Evolutionary conservation across 2,113 vertebrate species (phyloP).

Genomic region (Crotalus tigris): DNA sequence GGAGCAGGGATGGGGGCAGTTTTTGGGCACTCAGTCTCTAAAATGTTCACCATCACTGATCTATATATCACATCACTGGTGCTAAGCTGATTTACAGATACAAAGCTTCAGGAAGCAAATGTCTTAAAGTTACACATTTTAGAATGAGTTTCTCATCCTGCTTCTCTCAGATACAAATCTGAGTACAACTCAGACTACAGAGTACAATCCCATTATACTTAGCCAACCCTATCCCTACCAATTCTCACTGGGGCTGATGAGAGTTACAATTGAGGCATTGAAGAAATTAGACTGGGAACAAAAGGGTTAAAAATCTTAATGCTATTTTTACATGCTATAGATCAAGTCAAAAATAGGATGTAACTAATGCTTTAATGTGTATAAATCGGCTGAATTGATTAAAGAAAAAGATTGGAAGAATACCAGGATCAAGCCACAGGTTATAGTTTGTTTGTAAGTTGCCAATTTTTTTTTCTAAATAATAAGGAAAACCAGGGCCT

Average conservation of each 20-base stretch:
- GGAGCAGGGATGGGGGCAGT: no score
- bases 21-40: no score
- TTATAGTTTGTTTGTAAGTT: no score
- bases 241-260: neutral
- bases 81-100: neutral
- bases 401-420: neutral
- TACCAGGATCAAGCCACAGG: neutral
- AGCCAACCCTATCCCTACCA: neutral
- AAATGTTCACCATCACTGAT: no score
- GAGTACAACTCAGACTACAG: no score
- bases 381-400: neutral
- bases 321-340: neutral
- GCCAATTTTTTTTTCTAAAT: no score
- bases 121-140: neutral
- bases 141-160: neutral
- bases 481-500: neutral
- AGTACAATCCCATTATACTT: neutral
- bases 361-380: neutral
- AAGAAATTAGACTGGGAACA: neutral
- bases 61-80: neutral
- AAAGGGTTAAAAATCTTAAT: neutral
- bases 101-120: neutral
- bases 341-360: neutral
- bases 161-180: no score
- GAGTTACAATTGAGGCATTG: neutral